phyloP scores from a whole-genome alignment of 2,888 invertebrate species.

The Coelinius sp. region DNA sequence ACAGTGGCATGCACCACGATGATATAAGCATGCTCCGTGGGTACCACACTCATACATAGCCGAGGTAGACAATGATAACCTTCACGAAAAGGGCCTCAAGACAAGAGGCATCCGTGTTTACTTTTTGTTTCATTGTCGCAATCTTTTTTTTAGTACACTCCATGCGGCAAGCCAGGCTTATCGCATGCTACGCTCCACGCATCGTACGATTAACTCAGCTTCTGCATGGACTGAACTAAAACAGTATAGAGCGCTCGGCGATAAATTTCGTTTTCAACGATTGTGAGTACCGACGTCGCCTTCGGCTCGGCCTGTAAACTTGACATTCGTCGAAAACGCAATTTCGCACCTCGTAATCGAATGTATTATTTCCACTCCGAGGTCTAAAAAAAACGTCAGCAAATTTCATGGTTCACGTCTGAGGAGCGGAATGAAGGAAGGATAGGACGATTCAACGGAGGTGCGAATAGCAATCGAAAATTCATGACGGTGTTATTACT shows the following conservation, averaged over 20 bases:
- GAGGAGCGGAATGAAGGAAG: slow-evolving; percentile 33
- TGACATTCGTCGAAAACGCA: too few species aligned
- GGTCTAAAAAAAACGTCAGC: slow-evolving; percentile 32
- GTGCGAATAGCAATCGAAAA: too few species aligned
- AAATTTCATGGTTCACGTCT: slow-evolving; percentile 48
- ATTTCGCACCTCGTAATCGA: too few species aligned
- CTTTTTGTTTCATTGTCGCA: background rate
- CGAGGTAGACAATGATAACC: slow-evolving; percentile 42
- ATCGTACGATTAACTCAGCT: too few species aligned
- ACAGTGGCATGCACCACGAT: slow-evolving; percentile 53
- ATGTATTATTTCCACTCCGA: background rate
- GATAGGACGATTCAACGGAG: background rate
- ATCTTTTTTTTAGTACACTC: background rate
- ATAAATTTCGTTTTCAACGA: too few species aligned
- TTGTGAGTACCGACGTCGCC: too few species aligned
- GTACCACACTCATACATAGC: slow-evolving; percentile 51
- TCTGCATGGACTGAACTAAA: too few species aligned
- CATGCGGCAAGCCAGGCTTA: too few species aligned
- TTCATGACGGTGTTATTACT: too few species aligned
- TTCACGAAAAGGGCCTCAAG: slow-evolving; percentile 47
- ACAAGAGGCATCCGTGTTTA: slow-evolving; percentile 24
- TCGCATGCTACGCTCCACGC: too few species aligned
- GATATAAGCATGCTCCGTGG: slow-evolving; percentile 58
- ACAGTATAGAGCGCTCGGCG: too few species aligned
- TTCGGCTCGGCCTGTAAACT: too few species aligned